A percentile compares a stretch with the other conserved stretches of the same genome.
phyloP scores from a whole-genome alignment of 2,113 vertebrate genomes.

The Anoura caudifer region DNA sequence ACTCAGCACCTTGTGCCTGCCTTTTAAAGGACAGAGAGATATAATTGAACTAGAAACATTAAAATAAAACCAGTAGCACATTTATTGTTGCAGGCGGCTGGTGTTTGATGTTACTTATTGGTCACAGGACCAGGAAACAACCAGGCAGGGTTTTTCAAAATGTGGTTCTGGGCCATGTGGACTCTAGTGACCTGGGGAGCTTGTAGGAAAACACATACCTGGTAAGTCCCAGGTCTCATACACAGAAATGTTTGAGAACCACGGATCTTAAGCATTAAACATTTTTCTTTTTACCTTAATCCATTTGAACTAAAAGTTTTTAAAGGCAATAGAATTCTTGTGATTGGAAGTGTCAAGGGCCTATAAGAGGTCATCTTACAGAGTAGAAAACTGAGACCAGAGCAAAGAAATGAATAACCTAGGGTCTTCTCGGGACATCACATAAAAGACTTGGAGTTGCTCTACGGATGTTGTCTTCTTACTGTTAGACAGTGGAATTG shows the following conservation, averaged over 20 bases:
- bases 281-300: not conserved
- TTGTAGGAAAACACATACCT: not conserved
- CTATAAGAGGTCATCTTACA: not conserved
- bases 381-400: slow-evolving; percentile 8
- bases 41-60: not conserved
- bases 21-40: slow-evolving; percentile 24
- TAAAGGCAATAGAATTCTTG: slow-evolving; percentile 16
- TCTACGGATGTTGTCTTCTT: not conserved
- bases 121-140: not conserved
- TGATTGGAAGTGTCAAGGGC: not conserved
- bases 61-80: not conserved
- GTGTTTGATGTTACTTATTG: slow-evolving; percentile 20
- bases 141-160: not conserved
- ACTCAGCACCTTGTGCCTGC: not conserved
- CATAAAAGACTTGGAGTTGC: not conserved
- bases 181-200: not conserved
- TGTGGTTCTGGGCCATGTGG: not conserved
- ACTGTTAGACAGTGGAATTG: not conserved
- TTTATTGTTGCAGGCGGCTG: not conserved
- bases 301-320: not conserved
- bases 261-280: not conserved
- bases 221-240: not conserved
- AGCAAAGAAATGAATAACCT: not conserved
- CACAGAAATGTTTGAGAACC: slow-evolving; percentile 6
- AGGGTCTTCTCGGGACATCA: not conserved